Percentiles rank a stretch among this genome's conserved stretches.
phyloP scores from a whole-genome alignment of 1,140 invertebrate species.

The Onthophagus taurus region DNA sequence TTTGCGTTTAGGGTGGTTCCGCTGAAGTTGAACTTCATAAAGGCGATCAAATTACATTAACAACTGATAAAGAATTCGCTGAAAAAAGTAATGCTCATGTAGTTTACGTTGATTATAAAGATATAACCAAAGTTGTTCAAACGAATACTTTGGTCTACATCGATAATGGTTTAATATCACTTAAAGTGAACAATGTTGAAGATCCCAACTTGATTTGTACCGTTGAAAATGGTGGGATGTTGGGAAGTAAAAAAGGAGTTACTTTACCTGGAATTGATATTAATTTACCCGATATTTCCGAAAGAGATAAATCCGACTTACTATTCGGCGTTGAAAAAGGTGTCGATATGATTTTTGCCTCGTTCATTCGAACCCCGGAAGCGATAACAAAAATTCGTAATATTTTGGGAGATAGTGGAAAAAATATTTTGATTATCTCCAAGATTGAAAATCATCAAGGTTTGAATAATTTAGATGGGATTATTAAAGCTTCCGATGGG shows the following conservation, averaged over 20 bases:
- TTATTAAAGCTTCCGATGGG: slow-evolving; percentile 83
- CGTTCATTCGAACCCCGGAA: slow-evolving; percentile 88
- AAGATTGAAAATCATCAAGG: slow-evolving; percentile 97
- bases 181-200: slow-evolving; percentile 62
- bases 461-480: slow-evolving; percentile 85
- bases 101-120: slow-evolving; percentile 83
- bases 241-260: slow-evolving; percentile 92
- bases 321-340: slow-evolving; percentile 88
- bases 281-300: slow-evolving; percentile 93
- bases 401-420: slow-evolving; percentile 87
- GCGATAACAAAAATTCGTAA: slow-evolving; percentile 79
- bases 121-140: slow-evolving; percentile 95
- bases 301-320: slow-evolving; percentile 92
- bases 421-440: slow-evolving; percentile 87
- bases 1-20: slow-evolving; percentile 65
- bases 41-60: slow-evolving; percentile 77
- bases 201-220: slow-evolving; percentile 53
- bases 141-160: too few species aligned
- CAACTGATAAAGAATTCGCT: slow-evolving; percentile 71
- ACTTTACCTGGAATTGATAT: slow-evolving; percentile 94
- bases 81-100: slow-evolving; percentile 72
- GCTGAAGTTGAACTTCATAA: slow-evolving; percentile 87
- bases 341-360: slow-evolving; percentile 96
- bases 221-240: slow-evolving; percentile 90
- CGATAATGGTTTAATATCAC: slow-evolving; percentile 92